Evolutionary conservation across 2,888 invertebrate genomes (phyloP), one percentile per base, ranked within the genome.

Genomic region (Matsumyia berberina): DNA sequence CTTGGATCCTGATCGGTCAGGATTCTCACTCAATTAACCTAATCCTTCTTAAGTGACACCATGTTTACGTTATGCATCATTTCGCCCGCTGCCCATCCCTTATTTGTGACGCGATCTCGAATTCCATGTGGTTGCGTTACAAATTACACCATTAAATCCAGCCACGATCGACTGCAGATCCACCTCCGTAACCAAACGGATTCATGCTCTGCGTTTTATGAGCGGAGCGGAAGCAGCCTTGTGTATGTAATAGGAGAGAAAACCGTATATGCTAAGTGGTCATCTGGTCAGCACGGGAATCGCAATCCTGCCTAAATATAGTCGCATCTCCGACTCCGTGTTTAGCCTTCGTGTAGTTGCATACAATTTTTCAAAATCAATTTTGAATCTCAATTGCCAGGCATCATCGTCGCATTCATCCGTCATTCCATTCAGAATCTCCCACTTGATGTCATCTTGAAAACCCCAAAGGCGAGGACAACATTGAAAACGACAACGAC

Each of bases 371-470:
- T 46, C 7, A 58, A 51, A 60, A 55, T 80, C 60, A 77, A 57
- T 67, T 78, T 83, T 35, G 62, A 74, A 57, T 74, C 73, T 85
- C 74, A 80, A 80, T 85, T 74, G 67, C 74, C 74, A 85, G 35
- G 39, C 55, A 69, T 53, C 55, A 53, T 39, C 72, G 31, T 42
- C 31, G 49, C 46, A 12, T 58, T 85, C 76, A 85, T 85, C 35
- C 80, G 80, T 85, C 85, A 85, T 76, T 85, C 57, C 80, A 85
- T 76, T 80, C 69, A 76, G 64, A 80, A 80, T 85, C 74, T 85
- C 12, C 74, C 80, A 85, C 80, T 85, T 70, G 80, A 85, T 85
- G 85, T 85, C 85, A 85, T 70, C 85, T 85, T 70, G 24, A 78
- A 42, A 60, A 17, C n/a, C 39, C 74, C 80, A 80, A 69, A 66